A percentile compares a stretch with the other conserved stretches of the same genome.
Conservation (phyloP, 2,797 vertebrate species). For the Phoebastria nigripes region DNA sequence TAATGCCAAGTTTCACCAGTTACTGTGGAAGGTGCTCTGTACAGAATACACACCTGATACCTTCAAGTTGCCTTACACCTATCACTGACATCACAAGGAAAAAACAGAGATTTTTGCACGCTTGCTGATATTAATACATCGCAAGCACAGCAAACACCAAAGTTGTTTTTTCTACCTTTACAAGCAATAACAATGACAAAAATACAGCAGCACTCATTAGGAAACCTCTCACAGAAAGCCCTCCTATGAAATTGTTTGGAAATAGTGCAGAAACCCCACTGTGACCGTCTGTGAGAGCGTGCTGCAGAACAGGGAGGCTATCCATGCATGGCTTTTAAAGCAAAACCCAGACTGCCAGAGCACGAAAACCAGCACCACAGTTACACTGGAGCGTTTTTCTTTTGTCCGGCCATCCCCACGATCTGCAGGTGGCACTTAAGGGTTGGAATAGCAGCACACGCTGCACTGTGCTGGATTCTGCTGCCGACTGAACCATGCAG, state of each 20-base stretch:
- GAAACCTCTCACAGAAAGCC: background rate
- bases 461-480: background rate
- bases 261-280: background rate
- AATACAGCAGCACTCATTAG: background rate
- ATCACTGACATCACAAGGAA: background rate
- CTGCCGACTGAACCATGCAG: background rate
- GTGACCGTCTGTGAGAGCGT: background rate
- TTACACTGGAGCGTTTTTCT: background rate
- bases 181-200: background rate
- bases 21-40: background rate
- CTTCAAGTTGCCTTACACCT: background rate
- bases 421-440: background rate
- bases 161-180: background rate
- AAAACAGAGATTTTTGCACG: background rate
- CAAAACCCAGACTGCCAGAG: background rate
- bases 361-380: background rate
- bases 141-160: background rate
- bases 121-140: background rate
- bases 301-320: background rate
- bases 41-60: background rate
- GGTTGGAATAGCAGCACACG: background rate
- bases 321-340: background rate
- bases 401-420: background rate
- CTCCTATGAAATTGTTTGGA: background rate
- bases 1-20: background rate